Base-by-base conservation (phyloP, 2,113 vertebrate species). In the Dipodomys spectabilis region DNA sequence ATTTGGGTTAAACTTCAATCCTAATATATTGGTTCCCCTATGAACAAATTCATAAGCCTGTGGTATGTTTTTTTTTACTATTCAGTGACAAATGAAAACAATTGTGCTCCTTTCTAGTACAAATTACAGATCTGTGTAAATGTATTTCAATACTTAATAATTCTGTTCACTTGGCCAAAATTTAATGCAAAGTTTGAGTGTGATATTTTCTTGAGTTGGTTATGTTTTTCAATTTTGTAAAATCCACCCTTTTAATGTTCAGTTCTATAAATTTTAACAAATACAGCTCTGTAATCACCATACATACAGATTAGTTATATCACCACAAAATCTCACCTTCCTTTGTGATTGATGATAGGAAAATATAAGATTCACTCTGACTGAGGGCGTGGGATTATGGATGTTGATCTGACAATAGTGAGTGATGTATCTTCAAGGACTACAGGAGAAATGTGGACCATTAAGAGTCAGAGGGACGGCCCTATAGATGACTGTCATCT, bases 1-100 rank as follows among this genome's bases (percentile, higher is more conserved):
- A 72, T 62, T 92, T 44, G 60, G 75, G 94, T 88, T 91, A 93
- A 94, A 82, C 60, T 67, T 57, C 10, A 78, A 49, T 72, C 77
- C 65, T 15, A 86, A 64, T 82, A 39, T 64, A 73, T 90, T 94
- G 75, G 15, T 80, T 92, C 93, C 81, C 10, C 20, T 79, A n/a
- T 73, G 71, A 81, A 32, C 6, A 68, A 91, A 86, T 64, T 45
- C 68, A 82, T 6, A 88, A 30, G 3, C 2, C 62, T 27, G 72
- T 44, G 28, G 4, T 27, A 68, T 77, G 39, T 7, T 68, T 92
- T 60, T 60, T 87, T 60, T 19, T 35, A 5, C 13, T 80, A 77
- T 94, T 85, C 32, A 78, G 4, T 77, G 20, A 44, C n/a, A 84
- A 57, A n/a, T 86, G 65, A 53, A 83, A 82, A 86, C 1, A 72